phyloP scores from a whole-genome alignment of 1,140 invertebrate genomes.

The Lordiphosa clarofinis region DNA sequence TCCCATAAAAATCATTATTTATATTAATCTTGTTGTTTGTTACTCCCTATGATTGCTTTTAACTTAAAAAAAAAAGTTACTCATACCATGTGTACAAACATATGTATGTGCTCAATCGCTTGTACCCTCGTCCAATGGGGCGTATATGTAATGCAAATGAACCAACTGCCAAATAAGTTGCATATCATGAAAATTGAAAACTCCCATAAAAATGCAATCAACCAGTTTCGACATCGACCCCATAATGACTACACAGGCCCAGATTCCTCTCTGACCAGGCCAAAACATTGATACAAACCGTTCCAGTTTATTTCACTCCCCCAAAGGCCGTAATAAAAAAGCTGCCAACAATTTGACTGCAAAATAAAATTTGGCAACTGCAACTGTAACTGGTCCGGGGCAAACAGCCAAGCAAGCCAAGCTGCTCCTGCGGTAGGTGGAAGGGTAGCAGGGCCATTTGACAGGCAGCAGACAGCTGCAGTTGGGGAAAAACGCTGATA shows the following conservation, averaged over 20 bases:
- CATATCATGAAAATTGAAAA: slow-evolving; percentile 8
- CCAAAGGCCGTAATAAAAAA: slow-evolving; percentile 11
- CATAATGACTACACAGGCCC: neutral
- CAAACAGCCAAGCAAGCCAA: slow-evolving; percentile 21
- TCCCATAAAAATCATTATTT: no score
- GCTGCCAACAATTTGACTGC: slow-evolving; percentile 70
- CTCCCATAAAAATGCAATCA: slow-evolving; percentile 10
- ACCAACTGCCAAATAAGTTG: neutral
- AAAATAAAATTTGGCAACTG: slow-evolving; percentile 74
- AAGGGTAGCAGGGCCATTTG: slow-evolving; percentile 21
- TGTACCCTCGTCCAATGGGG: no score
- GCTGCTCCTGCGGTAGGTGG: slow-evolving; percentile 32
- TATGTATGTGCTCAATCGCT: neutral
- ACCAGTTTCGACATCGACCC: neutral
- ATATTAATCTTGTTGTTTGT: no score
- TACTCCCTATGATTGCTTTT: no score
- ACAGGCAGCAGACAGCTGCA: slow-evolving; percentile 63
- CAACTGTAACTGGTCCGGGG: slow-evolving; percentile 6
- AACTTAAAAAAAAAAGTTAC: no score
- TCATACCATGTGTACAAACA: neutral
- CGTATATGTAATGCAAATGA: slow-evolving; percentile 2
- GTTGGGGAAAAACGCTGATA: slow-evolving; percentile 62
- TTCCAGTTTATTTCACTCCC: neutral
- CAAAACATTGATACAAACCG: slow-evolving; percentile 1
- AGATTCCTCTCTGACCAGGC: slow-evolving; percentile 6